Evolutionary conservation across 2,888 invertebrate species (phyloP).

Genomic region (Ligdia adustata): DNA sequence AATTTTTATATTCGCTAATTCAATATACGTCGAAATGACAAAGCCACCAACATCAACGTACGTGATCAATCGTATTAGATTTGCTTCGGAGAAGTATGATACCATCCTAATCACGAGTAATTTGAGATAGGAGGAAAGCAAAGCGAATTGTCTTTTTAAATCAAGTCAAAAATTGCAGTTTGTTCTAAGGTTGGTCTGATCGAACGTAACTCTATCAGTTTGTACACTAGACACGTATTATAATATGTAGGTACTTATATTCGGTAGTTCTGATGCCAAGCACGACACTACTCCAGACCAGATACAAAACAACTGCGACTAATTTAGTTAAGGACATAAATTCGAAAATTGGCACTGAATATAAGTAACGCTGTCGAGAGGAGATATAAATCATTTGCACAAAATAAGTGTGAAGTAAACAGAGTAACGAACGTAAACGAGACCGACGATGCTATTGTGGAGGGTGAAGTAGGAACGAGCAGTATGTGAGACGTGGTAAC

Average conservation of each 20-base stretch:
- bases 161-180: background rate
- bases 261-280: conserved; percentile 35
- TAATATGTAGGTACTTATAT: conserved; percentile 15
- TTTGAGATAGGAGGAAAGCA: conserved; percentile 5
- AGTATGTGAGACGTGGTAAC: no score
- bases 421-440: conserved; percentile 39
- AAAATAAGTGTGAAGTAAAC: conserved; percentile 61
- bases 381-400: conserved; percentile 52
- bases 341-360: conserved; percentile 49
- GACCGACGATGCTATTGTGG: background rate
- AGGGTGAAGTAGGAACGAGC: background rate
- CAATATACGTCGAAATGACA: conserved; percentile 1
- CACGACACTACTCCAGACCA: conserved; percentile 36
- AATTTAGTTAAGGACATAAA: conserved; percentile 48
- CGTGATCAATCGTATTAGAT: conserved; percentile 15
- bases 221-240: conserved; percentile 13
- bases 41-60: background rate
- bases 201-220: conserved; percentile 9
- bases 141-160: conserved; percentile 9
- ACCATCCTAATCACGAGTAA: conserved; percentile 6
- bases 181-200: conserved; percentile 1
- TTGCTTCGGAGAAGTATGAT: conserved; percentile 11
- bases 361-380: conserved; percentile 41
- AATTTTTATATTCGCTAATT: conserved; percentile 7
- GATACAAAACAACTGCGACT: conserved; percentile 44